Evolutionary conservation across 1,140 invertebrate genomes (phyloP), one percentile per base, ranked within the genome.

Genomic region (Anastrepha obliqua): DNA sequence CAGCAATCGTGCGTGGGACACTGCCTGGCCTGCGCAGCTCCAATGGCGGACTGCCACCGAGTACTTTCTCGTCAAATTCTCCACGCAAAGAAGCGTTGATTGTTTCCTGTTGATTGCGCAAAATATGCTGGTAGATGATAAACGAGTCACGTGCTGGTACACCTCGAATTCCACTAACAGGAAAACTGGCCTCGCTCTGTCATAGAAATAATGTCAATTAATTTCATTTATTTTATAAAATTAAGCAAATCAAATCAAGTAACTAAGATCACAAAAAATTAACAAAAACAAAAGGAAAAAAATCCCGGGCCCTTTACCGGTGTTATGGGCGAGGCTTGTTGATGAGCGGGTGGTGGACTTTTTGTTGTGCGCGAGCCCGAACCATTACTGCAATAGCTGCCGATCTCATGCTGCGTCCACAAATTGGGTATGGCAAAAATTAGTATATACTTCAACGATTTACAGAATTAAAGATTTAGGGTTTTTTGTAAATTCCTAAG

Each of bases 281-380:
- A 55, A 81, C 13, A 64, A 64, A 6, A 60, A 88, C 8, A 60
- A 78, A 74, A 86, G 60, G 6, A 81, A 42, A 58, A 44, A 15
- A 89, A 29, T 29, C 29, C 29, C 88, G 78, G 8, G 47, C 29
- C 62, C 7, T 87, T 74, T 95, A 97, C 96, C 96, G 96, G 96
- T 93, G 96, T 95, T 93, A 96, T 95, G 89, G 96, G 96, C 93
- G 96, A 96, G 94, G 95, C 95, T 93, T 97, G 96, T 94, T 96
- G 96, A 94, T 97, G 96, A 89, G 97, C 96, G 90, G 96, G 96
- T 91, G 96, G 96, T 90, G 96, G 96, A 94, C 96, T 96, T 94
- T 96, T 95, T 87, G 94, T 92, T 58, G 90, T 88, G 87, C 90
- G 87, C 59, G 90, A 90, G 91, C 90, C 90, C 89, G 59, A 64